A percentile compares a stretch with the other conserved stretches of the same genome.
These are phyloP conservation scores for Ginglymostoma cirratum DNA, from an alignment of 2,113 vertebrate genomes.

Conservation along the genomic window DNA sequence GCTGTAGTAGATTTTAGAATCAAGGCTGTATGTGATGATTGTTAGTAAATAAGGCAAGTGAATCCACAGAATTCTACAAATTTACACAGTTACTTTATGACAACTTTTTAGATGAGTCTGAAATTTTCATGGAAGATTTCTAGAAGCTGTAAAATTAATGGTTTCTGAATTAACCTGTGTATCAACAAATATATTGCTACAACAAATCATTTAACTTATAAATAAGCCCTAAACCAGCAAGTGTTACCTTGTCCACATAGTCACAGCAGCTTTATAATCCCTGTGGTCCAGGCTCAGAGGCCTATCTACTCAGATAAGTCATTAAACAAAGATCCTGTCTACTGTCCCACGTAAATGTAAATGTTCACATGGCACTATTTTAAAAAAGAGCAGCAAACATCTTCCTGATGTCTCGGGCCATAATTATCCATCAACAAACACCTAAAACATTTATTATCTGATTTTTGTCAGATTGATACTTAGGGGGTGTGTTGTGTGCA, in stretches of 20 bases:
- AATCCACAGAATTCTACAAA: neutral
- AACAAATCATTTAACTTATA: neutral
- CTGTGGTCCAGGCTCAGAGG: neutral
- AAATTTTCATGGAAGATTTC: neutral
- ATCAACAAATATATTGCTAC: neutral
- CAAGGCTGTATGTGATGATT: neutral
- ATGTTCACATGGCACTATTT: no score
- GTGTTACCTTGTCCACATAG: neutral
- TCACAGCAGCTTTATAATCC: neutral
- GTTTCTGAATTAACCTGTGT: neutral
- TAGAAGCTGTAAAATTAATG: neutral
- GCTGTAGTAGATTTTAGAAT: neutral
- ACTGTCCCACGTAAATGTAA: no score
- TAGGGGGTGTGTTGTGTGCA: no score
- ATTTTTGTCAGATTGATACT: neutral
- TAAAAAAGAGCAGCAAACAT: neutral
- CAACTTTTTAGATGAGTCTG: neutral
- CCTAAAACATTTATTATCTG: neutral
- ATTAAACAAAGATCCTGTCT: no score
- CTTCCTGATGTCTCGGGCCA: neutral
- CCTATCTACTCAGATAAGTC: no score
- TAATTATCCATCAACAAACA: neutral
- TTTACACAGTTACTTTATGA: neutral
- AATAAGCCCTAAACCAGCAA: neutral
- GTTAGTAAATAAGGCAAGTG: neutral